Base-by-base conservation (phyloP, 2,888 invertebrate species). In the Chloroclystis v-ata region DNA sequence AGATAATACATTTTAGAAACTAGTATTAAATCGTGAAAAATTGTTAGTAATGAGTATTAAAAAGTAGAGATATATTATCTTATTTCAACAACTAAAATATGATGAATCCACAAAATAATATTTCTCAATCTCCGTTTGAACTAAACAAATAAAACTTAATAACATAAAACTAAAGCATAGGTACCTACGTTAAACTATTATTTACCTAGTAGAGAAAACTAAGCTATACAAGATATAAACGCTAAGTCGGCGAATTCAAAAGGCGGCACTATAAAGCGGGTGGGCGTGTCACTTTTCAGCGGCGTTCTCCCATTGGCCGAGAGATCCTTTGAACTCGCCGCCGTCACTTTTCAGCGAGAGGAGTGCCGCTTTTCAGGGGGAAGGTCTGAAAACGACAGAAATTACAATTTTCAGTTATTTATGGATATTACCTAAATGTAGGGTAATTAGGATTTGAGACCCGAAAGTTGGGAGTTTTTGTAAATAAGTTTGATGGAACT, bases 231-330 rank as follows among this genome's bases (percentile, higher is more conserved):
- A 43, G 20, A 41, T 35, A 33, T 48, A 44, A 54, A 44, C 26
- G 47, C 47, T 12, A 47, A 55, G 60, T 65, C 62, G 65, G 63
- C 59, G 41, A 53, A 67, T 53, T 66, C 70, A 59, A 68, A 75
- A 69, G 71, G 72, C 67, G 69, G 81, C 80, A 70, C 84, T 85
- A 62, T 73, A 78, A 54, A 87, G 86, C 77, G 86, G 78, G 76
- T 84, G 75, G 86, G 85, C 85, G 86, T 84, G 78, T 63, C 78
- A 60, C 85, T 85, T 74, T 83, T 80, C 78, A 86, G 84, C 69
- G 82, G 53, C 52, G 72, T 57, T 52, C 63, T 59, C 55, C 61
- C 48, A 84, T 84, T 82, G 83, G 84, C 45, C 64, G 71, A 26
- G 47, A 38, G 55, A 20, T 47, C 64, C 59, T 77, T 74, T 76